phyloP scores from a whole-genome alignment of 2,113 vertebrate genomes.

The Mormoops blainvillei region DNA sequence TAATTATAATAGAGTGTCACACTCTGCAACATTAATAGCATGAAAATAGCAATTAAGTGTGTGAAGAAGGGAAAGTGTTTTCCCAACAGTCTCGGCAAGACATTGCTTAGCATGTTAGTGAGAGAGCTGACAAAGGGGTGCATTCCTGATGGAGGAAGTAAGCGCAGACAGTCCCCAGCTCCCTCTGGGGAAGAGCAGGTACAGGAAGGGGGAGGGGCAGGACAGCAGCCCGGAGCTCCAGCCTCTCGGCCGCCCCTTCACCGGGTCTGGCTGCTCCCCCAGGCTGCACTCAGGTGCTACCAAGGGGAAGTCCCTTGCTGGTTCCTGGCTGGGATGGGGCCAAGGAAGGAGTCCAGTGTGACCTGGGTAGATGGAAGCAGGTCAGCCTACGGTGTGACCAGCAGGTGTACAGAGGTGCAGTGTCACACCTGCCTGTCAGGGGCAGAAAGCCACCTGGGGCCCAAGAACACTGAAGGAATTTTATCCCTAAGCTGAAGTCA shows the following conservation, averaged over 20 bases:
- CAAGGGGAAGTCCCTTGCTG: neutral
- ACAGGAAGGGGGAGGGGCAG: fast-evolving
- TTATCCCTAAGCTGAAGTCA: neutral
- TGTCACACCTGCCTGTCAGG: neutral
- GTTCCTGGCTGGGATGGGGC: neutral
- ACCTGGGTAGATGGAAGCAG: neutral
- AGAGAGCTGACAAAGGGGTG: neutral
- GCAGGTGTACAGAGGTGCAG: neutral
- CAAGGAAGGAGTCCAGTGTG: neutral
- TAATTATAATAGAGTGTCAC: constrained; percentile 63
- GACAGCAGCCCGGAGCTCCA: neutral
- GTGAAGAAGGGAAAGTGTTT: constrained; percentile 67
- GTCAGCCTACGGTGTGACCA: too few relatives aligned
- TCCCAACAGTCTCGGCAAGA: constrained; percentile 34
- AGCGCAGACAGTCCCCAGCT: neutral
- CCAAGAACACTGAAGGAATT: neutral
- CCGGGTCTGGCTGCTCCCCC: neutral
- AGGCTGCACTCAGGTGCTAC: neutral
- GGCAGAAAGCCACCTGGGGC: neutral
- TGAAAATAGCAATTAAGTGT: constrained; percentile 65
- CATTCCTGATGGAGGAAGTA: neutral
- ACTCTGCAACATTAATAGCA: constrained; percentile 26
- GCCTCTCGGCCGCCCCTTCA: neutral
- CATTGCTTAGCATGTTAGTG: neutral
- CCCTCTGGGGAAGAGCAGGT: neutral